Evolutionary conservation across 1,140 invertebrate genomes (phyloP).

Genomic region (Colletes latitarsis): DNA sequence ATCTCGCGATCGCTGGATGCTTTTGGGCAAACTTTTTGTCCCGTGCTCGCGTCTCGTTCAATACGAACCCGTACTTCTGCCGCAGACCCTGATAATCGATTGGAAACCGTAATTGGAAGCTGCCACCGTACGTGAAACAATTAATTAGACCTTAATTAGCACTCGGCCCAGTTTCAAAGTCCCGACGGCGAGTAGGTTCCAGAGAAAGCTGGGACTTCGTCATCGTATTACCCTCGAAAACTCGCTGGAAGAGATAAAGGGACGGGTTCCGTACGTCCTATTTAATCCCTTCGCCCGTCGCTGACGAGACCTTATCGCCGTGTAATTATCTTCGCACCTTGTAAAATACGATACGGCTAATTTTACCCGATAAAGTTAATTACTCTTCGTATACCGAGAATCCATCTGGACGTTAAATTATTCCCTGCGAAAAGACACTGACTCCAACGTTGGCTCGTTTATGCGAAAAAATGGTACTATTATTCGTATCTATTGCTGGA

Average conservation of each 20-base stretch:
- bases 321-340: slow-evolving; percentile 19
- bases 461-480: no score
- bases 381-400: background rate
- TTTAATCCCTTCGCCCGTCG: slow-evolving; percentile 18
- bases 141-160: slow-evolving; percentile 68
- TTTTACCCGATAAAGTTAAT: slow-evolving; percentile 15
- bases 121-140: slow-evolving; percentile 55
- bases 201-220: slow-evolving; percentile 18
- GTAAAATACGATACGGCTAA: slow-evolving; percentile 35
- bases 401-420: background rate
- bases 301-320: slow-evolving; percentile 14
- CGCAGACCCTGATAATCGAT: slow-evolving; percentile 41
- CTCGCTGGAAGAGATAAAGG: slow-evolving; percentile 11
- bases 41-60: background rate
- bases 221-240: slow-evolving; percentile 33
- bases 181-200: background rate
- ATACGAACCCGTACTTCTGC: slow-evolving; percentile 11
- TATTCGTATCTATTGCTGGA: background rate
- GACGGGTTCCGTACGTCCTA: slow-evolving; percentile 1
- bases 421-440: background rate
- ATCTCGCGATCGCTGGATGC: no score
- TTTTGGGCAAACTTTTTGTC: no score
- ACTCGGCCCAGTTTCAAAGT: slow-evolving; percentile 63
- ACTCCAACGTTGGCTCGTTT: background rate
- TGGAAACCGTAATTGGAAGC: slow-evolving; percentile 62